A percentile compares a stretch with the other conserved stretches of the same genome.
These are phyloP conservation scores for Vanessa atalanta DNA, from an alignment of 1,140 invertebrate genomes.

Conservation along the genomic window DNA sequence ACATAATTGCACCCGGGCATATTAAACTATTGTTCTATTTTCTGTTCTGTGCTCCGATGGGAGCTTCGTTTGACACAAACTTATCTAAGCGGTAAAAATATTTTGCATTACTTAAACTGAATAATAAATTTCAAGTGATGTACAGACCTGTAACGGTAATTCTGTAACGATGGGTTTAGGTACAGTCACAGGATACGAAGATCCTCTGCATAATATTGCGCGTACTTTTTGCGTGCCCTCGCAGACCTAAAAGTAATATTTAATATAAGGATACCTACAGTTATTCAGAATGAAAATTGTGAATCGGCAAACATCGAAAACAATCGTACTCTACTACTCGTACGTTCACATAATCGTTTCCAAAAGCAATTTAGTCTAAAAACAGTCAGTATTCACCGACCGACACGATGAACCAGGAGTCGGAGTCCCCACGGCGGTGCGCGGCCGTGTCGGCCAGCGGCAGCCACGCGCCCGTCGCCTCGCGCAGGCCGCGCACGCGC, in stretches of 20 bases:
- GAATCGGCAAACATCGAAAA: no score
- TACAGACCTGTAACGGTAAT: constrained; percentile 82
- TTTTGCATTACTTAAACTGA: no score
- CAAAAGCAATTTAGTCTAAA: no score
- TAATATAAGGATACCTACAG: no score
- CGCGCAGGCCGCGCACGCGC: constrained; percentile 84
- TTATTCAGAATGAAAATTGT: no score
- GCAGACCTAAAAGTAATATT: constrained; percentile 83
- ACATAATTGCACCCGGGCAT: no score
- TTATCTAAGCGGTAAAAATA: no score
- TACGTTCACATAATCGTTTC: no score
- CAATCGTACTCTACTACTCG: no score
- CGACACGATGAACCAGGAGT: constrained; percentile 75
- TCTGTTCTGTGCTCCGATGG: no score
- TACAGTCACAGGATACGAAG: constrained; percentile 91
- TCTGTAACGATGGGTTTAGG: constrained; percentile 91
- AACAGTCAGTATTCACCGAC: constrained; percentile 47
- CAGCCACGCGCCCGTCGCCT: constrained; percentile 86
- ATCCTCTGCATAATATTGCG: constrained; percentile 93
- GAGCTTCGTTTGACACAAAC: no score
- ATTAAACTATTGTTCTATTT: no score
- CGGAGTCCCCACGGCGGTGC: constrained; percentile 82
- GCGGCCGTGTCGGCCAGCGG: constrained; percentile 87
- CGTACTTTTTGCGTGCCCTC: constrained; percentile 89
- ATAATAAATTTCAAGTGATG: background rate